Conservation (phyloP, 2,888 invertebrate genomes). For the Ochropacha duplaris region DNA sequence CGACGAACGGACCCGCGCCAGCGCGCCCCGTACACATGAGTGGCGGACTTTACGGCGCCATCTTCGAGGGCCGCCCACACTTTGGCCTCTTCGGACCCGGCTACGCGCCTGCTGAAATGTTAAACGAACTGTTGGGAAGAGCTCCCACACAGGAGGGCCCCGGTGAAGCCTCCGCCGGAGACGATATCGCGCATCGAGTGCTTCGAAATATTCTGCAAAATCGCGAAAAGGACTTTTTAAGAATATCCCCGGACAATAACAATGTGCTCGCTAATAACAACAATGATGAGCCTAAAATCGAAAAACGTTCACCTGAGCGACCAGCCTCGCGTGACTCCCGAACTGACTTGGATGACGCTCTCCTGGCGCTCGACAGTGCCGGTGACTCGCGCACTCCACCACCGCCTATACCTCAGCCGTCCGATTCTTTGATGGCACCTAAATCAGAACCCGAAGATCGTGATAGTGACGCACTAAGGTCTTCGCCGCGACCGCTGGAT, state of each 20-base stretch:
- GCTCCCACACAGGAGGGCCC: conserved; percentile 88
- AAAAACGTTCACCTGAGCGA: conserved; percentile 82
- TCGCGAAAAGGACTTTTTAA: conserved; percentile 91
- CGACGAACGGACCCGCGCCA: conserved; percentile 81
- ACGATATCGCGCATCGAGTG: conserved; percentile 90
- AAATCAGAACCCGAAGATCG: conserved; percentile 86
- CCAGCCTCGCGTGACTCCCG: conserved; percentile 86
- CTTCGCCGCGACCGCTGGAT: conserved; percentile 86
- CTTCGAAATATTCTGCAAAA: conserved; percentile 95
- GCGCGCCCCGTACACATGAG: conserved; percentile 90
- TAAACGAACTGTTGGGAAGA: conserved; percentile 93
- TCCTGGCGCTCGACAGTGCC: conserved; percentile 83
- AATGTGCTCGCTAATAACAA: conserved; percentile 82
- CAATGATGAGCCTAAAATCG: conserved; percentile 81
- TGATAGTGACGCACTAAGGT: conserved; percentile 83
- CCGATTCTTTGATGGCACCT: conserved; percentile 83
- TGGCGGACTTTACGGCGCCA: conserved; percentile 93
- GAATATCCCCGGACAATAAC: conserved; percentile 84
- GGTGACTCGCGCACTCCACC: conserved; percentile 77
- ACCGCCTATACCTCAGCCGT: conserved; percentile 81
- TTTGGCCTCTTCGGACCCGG: conserved; percentile 93
- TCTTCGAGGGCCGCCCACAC: conserved; percentile 91
- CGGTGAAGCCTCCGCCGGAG: conserved; percentile 78
- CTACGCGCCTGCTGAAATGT: conserved; percentile 95
- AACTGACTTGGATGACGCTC: conserved; percentile 84